These are phyloP conservation scores for Gastrophryne carolinensis DNA, from an alignment of 2,797 vertebrate genomes.

Conservation along the genomic window DNA sequence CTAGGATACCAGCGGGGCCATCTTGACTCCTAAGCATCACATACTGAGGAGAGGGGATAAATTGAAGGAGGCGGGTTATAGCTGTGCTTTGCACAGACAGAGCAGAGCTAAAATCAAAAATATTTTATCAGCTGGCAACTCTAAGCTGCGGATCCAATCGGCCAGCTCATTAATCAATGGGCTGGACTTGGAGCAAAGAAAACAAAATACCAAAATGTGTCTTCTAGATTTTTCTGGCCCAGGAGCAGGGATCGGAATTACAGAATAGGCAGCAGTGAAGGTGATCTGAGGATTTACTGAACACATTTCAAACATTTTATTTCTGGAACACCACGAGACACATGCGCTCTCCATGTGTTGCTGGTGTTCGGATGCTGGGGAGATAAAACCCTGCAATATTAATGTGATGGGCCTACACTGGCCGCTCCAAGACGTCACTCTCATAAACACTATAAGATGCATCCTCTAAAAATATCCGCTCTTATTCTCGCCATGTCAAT, in stretches of 20 bases:
- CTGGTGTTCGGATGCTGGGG: background rate
- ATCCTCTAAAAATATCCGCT: background rate
- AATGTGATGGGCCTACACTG: background rate
- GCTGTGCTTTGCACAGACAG: no score
- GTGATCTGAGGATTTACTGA: slow-evolving; percentile 20
- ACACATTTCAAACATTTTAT: background rate
- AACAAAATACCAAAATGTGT: background rate
- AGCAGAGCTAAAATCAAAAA: no score
- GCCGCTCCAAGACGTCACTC: background rate
- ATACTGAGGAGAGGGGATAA: no score
- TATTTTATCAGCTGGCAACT: no score
- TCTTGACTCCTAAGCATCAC: no score
- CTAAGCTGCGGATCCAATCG: no score
- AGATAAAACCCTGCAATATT: background rate
- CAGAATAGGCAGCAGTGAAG: slow-evolving; percentile 1
- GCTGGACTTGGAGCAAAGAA: background rate
- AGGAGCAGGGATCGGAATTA: background rate
- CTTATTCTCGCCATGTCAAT: background rate
- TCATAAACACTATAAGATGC: background rate
- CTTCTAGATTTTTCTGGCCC: background rate
- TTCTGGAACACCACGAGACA: slow-evolving; percentile 9
- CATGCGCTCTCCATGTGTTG: slow-evolving; percentile 2
- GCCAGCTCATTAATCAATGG: background rate
- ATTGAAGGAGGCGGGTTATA: no score
- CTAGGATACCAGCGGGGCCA: no score